Percentiles rank a stretch among this genome's conserved stretches.
These are phyloP conservation scores for Caenorhabditis remanei DNA, from an alignment of 1,140 invertebrate genomes.

Conservation along the genomic window DNA sequence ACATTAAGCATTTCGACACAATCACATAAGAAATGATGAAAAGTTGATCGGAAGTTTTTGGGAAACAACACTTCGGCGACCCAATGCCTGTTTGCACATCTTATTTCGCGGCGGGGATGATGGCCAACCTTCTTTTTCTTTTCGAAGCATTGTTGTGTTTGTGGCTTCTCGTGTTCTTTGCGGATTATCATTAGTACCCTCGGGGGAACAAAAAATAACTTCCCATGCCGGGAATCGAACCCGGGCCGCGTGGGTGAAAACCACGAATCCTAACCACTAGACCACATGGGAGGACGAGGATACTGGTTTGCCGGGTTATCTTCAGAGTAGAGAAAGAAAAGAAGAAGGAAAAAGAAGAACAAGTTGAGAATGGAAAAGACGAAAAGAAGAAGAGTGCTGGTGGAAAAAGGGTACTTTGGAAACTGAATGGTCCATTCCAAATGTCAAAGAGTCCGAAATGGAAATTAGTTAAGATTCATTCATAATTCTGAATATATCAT, in stretches of 20 bases:
- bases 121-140: conserved; percentile 45
- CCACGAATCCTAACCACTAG: conserved; percentile 85
- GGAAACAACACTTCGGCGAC: conserved; percentile 35
- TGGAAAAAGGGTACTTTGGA: neutral
- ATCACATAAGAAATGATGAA: conserved; percentile 21
- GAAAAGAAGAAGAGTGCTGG: neutral
- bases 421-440: neutral
- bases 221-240: conserved; percentile 88
- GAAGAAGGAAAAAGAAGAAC: neutral
- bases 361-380: neutral
- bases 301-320: no score
- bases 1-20: conserved; percentile 8
- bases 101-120: conserved; percentile 19
- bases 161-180: conserved; percentile 31
- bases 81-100: conserved; percentile 33
- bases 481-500: no score
- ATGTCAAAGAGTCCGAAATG: neutral
- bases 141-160: conserved; percentile 42
- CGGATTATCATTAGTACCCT: conserved; percentile 24
- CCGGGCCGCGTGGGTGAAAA: conserved; percentile 87
- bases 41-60: conserved; percentile 43
- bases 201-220: conserved; percentile 68
- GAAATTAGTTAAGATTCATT: no score
- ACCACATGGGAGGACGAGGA: conserved; percentile 55
- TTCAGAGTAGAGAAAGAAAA: no score